A percentile compares a stretch with the other conserved stretches of the same genome.
Evolutionary conservation across 2,888 invertebrate genomes (phyloP).

Genomic region (Hecatera dysodea): DNA sequence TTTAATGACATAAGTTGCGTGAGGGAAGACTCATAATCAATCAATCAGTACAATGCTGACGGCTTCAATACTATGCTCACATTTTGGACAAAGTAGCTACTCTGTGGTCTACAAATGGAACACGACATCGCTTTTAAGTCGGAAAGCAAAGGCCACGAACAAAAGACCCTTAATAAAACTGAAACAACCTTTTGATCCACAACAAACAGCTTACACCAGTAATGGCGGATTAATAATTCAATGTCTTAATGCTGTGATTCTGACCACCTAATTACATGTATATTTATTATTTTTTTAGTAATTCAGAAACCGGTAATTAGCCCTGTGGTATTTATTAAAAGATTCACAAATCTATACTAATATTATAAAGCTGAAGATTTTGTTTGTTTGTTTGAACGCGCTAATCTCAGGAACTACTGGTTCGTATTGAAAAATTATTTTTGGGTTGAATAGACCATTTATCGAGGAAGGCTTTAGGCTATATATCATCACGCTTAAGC

Average conservation of each 20-base stretch:
- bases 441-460: no score
- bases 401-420: no score
- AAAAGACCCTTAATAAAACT: not conserved
- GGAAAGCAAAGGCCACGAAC: conserved; percentile 1
- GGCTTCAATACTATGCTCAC: conserved; percentile 1
- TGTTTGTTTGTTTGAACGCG: no score
- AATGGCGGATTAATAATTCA: not conserved
- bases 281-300: no score
- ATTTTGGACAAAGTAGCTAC: not conserved
- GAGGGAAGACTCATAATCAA: conserved; percentile 39
- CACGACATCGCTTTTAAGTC: conserved; percentile 27
- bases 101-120: conserved; percentile 18
- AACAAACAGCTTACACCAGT: not conserved
- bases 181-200: not conserved
- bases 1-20: conserved; percentile 50
- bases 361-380: no score
- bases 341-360: no score
- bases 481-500: no score
- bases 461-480: no score
- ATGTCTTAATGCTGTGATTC: not conserved
- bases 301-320: no score
- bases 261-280: no score
- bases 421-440: no score
- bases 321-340: no score
- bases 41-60: conserved; percentile 40